A percentile compares a stretch with the other conserved stretches of the same genome.
Conservation (phyloP, 2,888 invertebrate genomes). For the Apoda limacodes region DNA sequence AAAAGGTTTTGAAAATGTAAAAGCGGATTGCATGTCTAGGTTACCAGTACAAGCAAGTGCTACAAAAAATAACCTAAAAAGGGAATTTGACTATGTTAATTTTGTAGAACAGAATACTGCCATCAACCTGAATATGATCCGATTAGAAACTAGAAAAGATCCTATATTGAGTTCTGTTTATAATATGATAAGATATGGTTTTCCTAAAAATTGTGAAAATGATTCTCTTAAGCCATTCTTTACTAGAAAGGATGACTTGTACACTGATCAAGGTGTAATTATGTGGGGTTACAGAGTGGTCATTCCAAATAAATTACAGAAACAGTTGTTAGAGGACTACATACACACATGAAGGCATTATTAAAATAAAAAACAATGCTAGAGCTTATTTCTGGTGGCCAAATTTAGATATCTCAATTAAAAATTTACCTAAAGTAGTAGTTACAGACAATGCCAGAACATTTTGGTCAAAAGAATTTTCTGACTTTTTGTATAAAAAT, state of each 20-base stretch:
- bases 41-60: slow-evolving; percentile 3
- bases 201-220: background rate
- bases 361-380: slow-evolving; percentile 10
- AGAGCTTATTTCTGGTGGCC: slow-evolving; percentile 13
- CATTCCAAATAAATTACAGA: slow-evolving; percentile 1
- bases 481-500: slow-evolving; percentile 5
- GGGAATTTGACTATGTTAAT: slow-evolving; percentile 10
- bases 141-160: slow-evolving; percentile 13
- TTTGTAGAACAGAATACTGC: slow-evolving; percentile 11
- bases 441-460: slow-evolving; percentile 4
- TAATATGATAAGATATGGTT: slow-evolving; percentile 7
- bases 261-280: slow-evolving; percentile 9
- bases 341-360: slow-evolving; percentile 7
- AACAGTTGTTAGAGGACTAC: slow-evolving; percentile 5
- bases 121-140: slow-evolving; percentile 8
- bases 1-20: slow-evolving; percentile 7
- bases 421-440: slow-evolving; percentile 6
- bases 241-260: slow-evolving; percentile 8
- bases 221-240: background rate
- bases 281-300: slow-evolving; percentile 12
- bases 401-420: slow-evolving; percentile 6
- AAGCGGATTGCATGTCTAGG: slow-evolving; percentile 12
- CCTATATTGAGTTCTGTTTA: slow-evolving; percentile 7
- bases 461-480: slow-evolving; percentile 3
- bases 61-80: background rate